phyloP scores from a whole-genome alignment of 1,140 invertebrate species.

The Conus betulinus region DNA sequence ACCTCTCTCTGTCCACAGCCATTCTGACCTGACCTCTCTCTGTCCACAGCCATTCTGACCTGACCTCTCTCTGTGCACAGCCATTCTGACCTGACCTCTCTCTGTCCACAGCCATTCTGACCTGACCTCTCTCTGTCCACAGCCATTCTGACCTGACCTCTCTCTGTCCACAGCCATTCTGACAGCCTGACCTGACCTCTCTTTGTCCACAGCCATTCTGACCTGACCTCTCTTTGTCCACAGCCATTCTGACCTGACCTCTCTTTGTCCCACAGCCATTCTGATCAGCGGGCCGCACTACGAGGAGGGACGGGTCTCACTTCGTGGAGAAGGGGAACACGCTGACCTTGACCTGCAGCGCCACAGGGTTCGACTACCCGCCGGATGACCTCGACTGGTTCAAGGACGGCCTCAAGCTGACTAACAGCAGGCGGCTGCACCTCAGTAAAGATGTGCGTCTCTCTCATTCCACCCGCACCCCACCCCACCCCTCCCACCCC shows the following conservation, averaged over 20 bases:
- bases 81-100: too few species aligned
- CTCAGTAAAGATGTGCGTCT: conserved; percentile 19
- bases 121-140: too few species aligned
- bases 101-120: too few species aligned
- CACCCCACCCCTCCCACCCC: too few species aligned
- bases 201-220: too few species aligned
- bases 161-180: too few species aligned
- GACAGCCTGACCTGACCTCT: too few species aligned
- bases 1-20: too few species aligned
- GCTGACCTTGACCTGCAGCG: conserved; percentile 60
- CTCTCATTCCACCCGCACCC: neutral
- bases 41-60: too few species aligned
- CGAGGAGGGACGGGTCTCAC: conserved; percentile 58
- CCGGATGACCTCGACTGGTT: conserved; percentile 71
- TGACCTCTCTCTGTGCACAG: too few species aligned
- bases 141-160: too few species aligned
- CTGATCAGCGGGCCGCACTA: conserved; percentile 57
- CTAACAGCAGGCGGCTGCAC: neutral
- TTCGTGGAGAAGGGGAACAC: conserved; percentile 62
- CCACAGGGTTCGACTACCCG: conserved; percentile 60
- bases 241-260: neutral
- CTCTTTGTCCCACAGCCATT: conserved; percentile 50
- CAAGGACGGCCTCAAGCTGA: conserved; percentile 64
- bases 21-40: too few species aligned
- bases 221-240: neutral